Evolutionary conservation across 2,797 vertebrate species (phyloP), one percentile per base, ranked within the genome.

Genomic region (Clarias platycephalus): DNA sequence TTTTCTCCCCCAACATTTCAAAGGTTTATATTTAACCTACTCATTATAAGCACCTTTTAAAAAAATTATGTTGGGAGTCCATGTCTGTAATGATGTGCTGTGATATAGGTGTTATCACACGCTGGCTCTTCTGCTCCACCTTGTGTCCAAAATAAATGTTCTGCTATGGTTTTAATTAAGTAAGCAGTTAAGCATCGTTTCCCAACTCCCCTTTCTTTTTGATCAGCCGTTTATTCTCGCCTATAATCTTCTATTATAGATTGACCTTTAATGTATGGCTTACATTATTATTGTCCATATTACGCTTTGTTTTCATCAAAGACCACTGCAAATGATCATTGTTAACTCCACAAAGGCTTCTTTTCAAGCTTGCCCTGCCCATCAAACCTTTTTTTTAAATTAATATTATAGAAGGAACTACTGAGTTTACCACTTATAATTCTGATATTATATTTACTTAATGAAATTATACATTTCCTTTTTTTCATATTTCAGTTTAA

Each of bases 371-470:
- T 76, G 55, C 28, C 28, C 57, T 76, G 55, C 53, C 55, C 57
- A 60, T 77, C 28, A 49, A 44, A 64, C 44, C 5, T 55, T 55
- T 68, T 81, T n/a, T 16, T 63, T 66, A 44, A 7, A 40, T 40
- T 44, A 44, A 8, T 44, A 74, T 37, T 80, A 53, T 53, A 53
- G 10, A 22, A 28, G 49, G 60, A 78, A 83, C 83, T 80, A 84
- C 83, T 82, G 85, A 81, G 80, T 62, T 85, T 81, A 88, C 83
- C 75, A 89, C 85, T 87, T 84, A 81, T 85, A 44, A 70, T 88
- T 77, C 64, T 87, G 15, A 86, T 87, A 63, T 89, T 83, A 82
- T 86, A 78, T 62, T 87, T 44, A 83, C 58, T 66, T 75, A 88
- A 75, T 84, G 81, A 85, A 83, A 84, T 20, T 74, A 86, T 63